A percentile compares a stretch with the other conserved stretches of the same genome.
Evolutionary conservation across 2,797 vertebrate species (phyloP).

Genomic region (Threskiornis aethiopicus): DNA sequence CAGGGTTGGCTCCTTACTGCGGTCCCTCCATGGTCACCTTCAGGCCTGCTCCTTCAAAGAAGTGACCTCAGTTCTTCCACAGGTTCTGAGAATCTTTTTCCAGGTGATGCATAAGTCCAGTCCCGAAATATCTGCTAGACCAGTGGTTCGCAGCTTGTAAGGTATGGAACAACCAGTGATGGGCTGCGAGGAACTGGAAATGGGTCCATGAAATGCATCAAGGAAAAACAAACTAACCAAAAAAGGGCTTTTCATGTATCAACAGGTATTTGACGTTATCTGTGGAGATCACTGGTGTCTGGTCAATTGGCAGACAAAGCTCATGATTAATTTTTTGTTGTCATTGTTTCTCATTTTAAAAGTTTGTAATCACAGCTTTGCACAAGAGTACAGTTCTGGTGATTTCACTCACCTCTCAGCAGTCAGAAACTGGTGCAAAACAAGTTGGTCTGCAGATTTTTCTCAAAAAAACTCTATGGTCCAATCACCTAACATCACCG

Average conservation of each 20-base stretch:
- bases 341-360: background rate
- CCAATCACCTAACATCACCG: too few relatives aligned
- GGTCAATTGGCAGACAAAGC: background rate
- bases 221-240: background rate
- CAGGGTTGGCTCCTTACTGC: background rate
- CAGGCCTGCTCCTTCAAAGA: background rate
- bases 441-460: background rate
- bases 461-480: background rate
- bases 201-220: background rate
- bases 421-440: background rate
- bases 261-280: background rate
- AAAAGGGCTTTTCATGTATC: background rate
- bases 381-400: background rate
- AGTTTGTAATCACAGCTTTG: background rate
- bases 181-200: background rate
- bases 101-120: accelerated
- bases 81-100: background rate
- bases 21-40: background rate
- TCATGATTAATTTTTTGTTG: background rate
- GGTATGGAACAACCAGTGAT: background rate
- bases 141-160: background rate
- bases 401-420: background rate
- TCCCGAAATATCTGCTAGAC: background rate
- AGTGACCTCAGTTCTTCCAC: background rate
- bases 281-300: background rate